Base-by-base conservation (phyloP, 2,113 vertebrate genomes). In the Hypocryptadius cinnamomeus region DNA sequence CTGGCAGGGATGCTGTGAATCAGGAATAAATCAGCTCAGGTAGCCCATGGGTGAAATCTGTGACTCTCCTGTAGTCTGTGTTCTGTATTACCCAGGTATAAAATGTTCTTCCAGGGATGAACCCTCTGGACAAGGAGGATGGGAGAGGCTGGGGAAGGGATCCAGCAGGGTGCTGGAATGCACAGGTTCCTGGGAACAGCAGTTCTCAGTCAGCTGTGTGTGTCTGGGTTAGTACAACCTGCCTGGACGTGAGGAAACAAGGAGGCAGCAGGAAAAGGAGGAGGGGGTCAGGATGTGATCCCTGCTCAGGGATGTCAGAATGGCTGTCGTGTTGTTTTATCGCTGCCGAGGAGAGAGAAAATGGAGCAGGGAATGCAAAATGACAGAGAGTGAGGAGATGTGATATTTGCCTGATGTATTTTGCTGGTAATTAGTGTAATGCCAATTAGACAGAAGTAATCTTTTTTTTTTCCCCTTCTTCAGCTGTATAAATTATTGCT, bases 351-450 rank as follows among this genome's bases (percentile, higher is more conserved):
- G 79, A 87, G 53, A 65, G 42, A 63, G 82, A 93, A 93, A 95
- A 92, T 95, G 93, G 96, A 96, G 88, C 47, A 71, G 90, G 90
- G 85, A 93, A 94, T 56, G 83, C 70, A 86, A 84, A 91, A 92
- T 95, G 95, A 95, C 93, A 96, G 79, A 72, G 87, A 90, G 30
- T 11, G 56, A 96, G 90, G 70, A 63, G 85, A 88, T 80, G 86
- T 60, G 88, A 83, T 94, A 88, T 96, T 93, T 93, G 85, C 85
- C 79, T 95, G 85, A 90, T 95, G 72, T 83, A 83, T 96, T 94
- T 92, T 88, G 85, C 88, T 88, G 69, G 93, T 94, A 96, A 96
- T 96, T 96, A 96, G 96, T 80, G 77, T 90, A 88, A 93, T 68
- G 48, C 64, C 95, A 96, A 95, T 96, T 96, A 96, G 90, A 92